Base-by-base conservation (phyloP, 1,140 invertebrate genomes). In the Drosophila parvula region DNA sequence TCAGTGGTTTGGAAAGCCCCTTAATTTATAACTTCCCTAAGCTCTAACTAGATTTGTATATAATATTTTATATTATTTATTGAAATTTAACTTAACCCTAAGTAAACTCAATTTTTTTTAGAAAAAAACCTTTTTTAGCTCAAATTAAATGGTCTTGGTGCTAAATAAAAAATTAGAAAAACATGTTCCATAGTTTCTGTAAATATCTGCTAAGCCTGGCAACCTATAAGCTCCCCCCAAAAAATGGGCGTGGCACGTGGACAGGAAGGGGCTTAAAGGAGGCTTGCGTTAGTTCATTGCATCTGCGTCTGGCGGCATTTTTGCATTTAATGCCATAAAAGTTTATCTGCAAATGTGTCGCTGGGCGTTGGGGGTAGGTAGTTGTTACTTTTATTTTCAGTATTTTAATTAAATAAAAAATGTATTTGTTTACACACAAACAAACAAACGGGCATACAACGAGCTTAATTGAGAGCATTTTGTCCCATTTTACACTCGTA, bases 321-420 rank as follows among this genome's bases (percentile, higher is more conserved):
- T 45, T 55, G 60, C 55, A 73, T 73, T 73, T 57, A 78, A 60
- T 73, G 60, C 55, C 77, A 65, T 78, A 73, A 61, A 78, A 73
- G 55, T 79, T 78, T 71, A 78, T 79, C 75, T 70, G 64, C 51
- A 63, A 71, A 57, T 78, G 65, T 70, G 56, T 77, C 64, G 44
- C 43, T 41, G 34, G 28, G 27, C 11, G 28, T 50, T 41, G 34
- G 28, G 27, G 11, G 28, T 50, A 38, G 10, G 44, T 16, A 40
- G 10, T 8, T 16, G 48, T 60, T 50, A 63, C 58, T 75, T 74
- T 73, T 75, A 75, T 75, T 75, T 74, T 43, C 38, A 38, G 44
- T 30, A 74, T 74, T 74, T 65, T 74, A 75, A 64, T 75, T 75
- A 75, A 75, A 75, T 75, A 75, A 74, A 61, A 61, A 77, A 62